Percentiles rank a stretch among this genome's conserved stretches.
Conservation (phyloP, 2,113 vertebrate genomes). For the Melanostigma gelatinosum region DNA sequence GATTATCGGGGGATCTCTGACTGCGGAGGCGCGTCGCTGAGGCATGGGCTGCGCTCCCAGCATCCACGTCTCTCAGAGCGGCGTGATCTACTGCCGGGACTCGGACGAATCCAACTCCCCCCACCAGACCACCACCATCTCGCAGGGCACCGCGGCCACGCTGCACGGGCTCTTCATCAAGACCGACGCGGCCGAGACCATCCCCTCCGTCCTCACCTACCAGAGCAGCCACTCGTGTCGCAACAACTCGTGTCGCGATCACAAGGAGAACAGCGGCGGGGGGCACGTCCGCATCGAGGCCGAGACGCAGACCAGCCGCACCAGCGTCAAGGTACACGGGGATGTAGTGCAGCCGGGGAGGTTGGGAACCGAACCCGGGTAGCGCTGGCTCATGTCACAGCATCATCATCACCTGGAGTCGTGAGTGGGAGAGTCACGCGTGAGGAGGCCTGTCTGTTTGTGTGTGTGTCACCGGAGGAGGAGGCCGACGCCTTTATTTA, state of each 20-base stretch:
- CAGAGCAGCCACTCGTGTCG: slow-evolving; percentile 85
- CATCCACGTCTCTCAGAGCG: slow-evolving; percentile 98
- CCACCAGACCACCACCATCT: slow-evolving; percentile 90
- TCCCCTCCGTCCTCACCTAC: slow-evolving; percentile 88
- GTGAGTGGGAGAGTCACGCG: slow-evolving; percentile 2
- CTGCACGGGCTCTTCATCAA: slow-evolving; percentile 92
- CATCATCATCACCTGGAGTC: slow-evolving; percentile 25
- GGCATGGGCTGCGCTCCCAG: slow-evolving; percentile 98
- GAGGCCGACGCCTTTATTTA: slow-evolving; percentile 39
- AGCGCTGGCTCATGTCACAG: neutral
- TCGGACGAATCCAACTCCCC: slow-evolving; percentile 95
- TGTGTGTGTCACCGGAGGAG: slow-evolving; percentile 8
- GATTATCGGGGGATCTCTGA: slow-evolving; percentile 52
- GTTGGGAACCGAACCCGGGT: no score
- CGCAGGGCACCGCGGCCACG: slow-evolving; percentile 88
- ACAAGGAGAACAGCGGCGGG: slow-evolving; percentile 79
- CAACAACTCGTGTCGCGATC: slow-evolving; percentile 81
- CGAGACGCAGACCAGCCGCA: slow-evolving; percentile 92
- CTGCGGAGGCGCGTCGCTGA: slow-evolving; percentile 72
- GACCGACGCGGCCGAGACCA: slow-evolving; percentile 91
- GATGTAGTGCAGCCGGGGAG: neutral
- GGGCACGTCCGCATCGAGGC: slow-evolving; percentile 87
- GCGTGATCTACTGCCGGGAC: slow-evolving; percentile 97
- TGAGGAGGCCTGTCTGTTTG: slow-evolving; percentile 32
- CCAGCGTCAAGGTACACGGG: slow-evolving; percentile 86